Percentiles rank a stretch among this genome's conserved stretches.
phyloP scores from a whole-genome alignment of 2,797 vertebrate species.

The Bovichtus diacanthus region DNA sequence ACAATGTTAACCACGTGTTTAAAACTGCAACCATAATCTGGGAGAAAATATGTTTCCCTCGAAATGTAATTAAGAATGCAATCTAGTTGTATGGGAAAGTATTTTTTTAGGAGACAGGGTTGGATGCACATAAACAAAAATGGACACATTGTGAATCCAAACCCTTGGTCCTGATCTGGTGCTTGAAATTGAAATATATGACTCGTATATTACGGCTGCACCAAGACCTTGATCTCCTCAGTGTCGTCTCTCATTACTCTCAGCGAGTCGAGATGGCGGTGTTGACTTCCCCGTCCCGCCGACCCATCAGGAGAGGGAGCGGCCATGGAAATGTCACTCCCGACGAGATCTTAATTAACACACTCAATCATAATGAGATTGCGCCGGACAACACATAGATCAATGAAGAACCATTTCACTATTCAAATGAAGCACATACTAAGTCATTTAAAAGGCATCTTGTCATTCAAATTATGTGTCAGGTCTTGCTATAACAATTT shows the following conservation, averaged over 20 bases:
- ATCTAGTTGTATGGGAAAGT: too few species aligned
- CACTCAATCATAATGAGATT: constrained; percentile 64
- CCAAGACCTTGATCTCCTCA: constrained; percentile 36
- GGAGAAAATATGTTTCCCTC: too few species aligned
- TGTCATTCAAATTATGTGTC: constrained; percentile 44
- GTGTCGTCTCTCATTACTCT: constrained; percentile 60
- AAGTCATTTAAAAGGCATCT: constrained; percentile 38
- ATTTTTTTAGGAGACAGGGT: too few species aligned
- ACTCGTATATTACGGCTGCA: constrained; percentile 27
- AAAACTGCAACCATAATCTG: too few species aligned
- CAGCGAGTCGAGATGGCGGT: constrained; percentile 12
- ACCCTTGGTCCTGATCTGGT: background rate
- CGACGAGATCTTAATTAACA: constrained; percentile 75
- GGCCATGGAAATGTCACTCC: constrained; percentile 67
- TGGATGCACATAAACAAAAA: constrained; percentile 4
- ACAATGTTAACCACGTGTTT: too few species aligned
- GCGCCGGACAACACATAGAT: constrained; percentile 39
- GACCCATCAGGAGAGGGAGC: constrained; percentile 33
- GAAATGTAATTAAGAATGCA: too few species aligned
- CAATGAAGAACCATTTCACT: constrained; percentile 45
- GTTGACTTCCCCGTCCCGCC: constrained; percentile 42
- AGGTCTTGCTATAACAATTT: constrained; percentile 46
- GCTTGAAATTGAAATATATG: constrained; percentile 27
- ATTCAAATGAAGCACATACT: constrained; percentile 48
- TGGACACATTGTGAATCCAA: constrained; percentile 7